Evolutionary conservation across 2,797 vertebrate genomes (phyloP), one percentile per base, ranked within the genome.

Genomic region (Melanotaenia nigrans): DNA sequence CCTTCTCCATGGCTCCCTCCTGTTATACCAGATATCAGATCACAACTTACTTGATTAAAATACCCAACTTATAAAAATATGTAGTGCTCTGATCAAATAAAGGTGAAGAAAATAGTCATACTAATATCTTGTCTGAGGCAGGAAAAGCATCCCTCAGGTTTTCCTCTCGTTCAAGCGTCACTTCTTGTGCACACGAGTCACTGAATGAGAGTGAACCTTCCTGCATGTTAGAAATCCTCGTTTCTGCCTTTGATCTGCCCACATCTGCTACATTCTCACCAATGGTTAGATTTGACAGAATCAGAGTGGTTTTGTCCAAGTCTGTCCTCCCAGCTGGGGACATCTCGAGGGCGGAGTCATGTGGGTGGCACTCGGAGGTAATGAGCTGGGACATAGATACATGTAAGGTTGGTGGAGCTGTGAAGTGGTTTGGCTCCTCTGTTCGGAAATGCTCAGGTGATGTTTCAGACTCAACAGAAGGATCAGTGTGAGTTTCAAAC

Each of bases 1-100:
- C 97, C 67, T 2, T 63, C 49, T 92, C 92, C 61, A 74, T 80
- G 30, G 85, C 92, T 0, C 81, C 77, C 54, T 93, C 95, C 97
- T 98, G 68, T 53, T n/a, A 28, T 75, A 75, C n/a, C 20, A 0
- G 58, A 28, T 5, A 30, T 40, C 13, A 40, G 13, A 40, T 42
- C 14, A 51, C 30, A 24, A 49, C 8, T 12, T 20, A 49, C 1
- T 8, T 38, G 3, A 24, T 24, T 40, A 25, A 60, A 24, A 42
- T 25, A 40, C 4, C 24, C 4, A 51, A 22, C 9, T 62, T 45
- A 6, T 4, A 25, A n/a, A 40, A 16, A 8, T 7, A 53, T 59
- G 16, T 11, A n/a, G 4, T 10, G 28, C 32, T 54, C 22, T 12
- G n/a, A 8, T 54, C 5, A 12, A 47, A 33, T 5, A 11, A 47